Conservation (phyloP, 2,113 vertebrate species). For the Sterrhoptilus dennistouni region DNA sequence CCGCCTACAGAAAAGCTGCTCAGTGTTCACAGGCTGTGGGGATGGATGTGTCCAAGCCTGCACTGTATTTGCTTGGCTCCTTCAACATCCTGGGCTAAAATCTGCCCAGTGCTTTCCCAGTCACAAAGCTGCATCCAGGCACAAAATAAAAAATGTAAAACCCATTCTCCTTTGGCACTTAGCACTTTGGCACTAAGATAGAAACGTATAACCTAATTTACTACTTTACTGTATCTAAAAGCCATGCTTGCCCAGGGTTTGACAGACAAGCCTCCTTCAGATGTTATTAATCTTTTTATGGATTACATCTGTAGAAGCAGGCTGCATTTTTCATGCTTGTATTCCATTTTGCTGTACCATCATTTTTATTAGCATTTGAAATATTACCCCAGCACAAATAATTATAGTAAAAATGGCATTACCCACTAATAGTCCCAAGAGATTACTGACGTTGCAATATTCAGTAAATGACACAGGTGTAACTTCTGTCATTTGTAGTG, state of each 20-base stretch:
- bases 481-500: neutral
- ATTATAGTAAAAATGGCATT: neutral
- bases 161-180: neutral
- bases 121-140: neutral
- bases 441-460: neutral
- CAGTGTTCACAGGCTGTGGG: neutral
- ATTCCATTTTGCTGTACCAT: neutral
- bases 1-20: neutral
- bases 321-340: neutral
- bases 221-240: neutral
- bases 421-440: neutral
- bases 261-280: neutral
- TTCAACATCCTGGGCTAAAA: neutral
- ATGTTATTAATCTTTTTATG: neutral
- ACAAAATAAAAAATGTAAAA: neutral
- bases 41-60: neutral
- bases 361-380: neutral
- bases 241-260: neutral
- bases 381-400: neutral
- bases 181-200: neutral
- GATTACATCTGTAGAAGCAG: neutral
- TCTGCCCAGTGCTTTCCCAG: neutral
- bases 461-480: neutral
- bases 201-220: neutral
- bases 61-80: neutral